Conservation (phyloP, 2,888 invertebrate genomes). For the Ceramica pisi region DNA sequence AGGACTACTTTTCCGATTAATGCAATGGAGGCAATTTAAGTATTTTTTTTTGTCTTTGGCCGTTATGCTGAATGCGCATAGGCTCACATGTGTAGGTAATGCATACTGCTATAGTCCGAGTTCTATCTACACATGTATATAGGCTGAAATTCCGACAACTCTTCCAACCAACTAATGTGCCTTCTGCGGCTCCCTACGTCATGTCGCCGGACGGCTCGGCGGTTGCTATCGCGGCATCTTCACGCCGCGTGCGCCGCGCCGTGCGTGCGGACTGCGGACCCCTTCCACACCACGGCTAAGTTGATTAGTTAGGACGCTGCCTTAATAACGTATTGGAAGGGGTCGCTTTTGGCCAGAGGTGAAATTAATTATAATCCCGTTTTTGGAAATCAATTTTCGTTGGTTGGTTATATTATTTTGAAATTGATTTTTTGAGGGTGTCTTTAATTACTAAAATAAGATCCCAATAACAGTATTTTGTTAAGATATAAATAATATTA, state of each 20-base stretch:
- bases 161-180: neutral
- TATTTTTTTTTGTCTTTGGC: no score
- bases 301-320: conserved; percentile 73
- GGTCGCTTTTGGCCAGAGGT: conserved; percentile 42
- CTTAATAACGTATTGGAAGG: conserved; percentile 66
- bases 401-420: neutral
- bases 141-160: no score
- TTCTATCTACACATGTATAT: no score
- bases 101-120: no score
- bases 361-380: conserved; percentile 48
- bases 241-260: conserved; percentile 75
- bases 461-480: no score
- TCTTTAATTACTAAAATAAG: neutral
- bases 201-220: conserved; percentile 20
- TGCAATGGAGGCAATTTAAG: no score
- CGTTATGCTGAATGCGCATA: no score
- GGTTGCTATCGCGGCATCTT: conserved; percentile 84
- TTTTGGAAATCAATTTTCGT: conserved; percentile 27
- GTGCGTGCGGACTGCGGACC: conserved; percentile 73
- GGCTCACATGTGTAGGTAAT: no score
- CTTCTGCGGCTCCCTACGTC: conserved; percentile 11
- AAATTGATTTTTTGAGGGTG: neutral
- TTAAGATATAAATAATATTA: no score
- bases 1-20: no score
- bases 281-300: conserved; percentile 69